Evolutionary conservation across 1,140 invertebrate species (phyloP).

Genomic region (Zaprionus lachaisei): DNA sequence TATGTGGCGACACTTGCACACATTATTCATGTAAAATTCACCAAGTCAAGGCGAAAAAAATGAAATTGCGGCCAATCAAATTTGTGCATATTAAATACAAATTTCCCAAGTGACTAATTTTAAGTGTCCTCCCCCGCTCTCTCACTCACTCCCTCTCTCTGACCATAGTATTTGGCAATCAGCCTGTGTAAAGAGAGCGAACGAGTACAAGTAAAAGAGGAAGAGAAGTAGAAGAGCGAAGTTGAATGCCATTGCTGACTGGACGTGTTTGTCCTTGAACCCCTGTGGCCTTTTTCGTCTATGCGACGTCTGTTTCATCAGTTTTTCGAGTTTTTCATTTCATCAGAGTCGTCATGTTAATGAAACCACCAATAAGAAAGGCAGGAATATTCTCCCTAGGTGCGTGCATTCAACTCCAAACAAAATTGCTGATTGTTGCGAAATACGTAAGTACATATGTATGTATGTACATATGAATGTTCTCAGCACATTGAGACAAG

Average conservation of each 20-base stretch:
- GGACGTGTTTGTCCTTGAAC: constrained; percentile 57
- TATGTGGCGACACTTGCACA: constrained; percentile 36
- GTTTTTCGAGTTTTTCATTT: constrained; percentile 5
- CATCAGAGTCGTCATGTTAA: background rate
- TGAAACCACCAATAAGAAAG: background rate
- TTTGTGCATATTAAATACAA: constrained; percentile 21
- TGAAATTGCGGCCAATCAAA: constrained; percentile 18
- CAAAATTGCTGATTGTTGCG: constrained; percentile 49
- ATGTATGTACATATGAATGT: constrained; percentile 23
- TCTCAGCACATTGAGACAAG: constrained; percentile 48
- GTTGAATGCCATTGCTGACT: constrained; percentile 55
- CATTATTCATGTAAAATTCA: constrained; percentile 14
- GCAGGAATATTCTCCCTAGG: background rate
- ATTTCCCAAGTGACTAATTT: constrained; percentile 53
- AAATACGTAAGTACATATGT: constrained; percentile 35
- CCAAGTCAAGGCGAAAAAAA: background rate
- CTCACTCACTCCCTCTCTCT: background rate
- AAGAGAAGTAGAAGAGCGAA: constrained; percentile 8
- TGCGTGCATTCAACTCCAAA: constrained; percentile 51
- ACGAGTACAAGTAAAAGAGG: background rate
- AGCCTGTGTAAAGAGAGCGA: constrained; percentile 7
- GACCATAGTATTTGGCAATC: constrained; percentile 9
- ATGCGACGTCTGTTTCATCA: constrained; percentile 1
- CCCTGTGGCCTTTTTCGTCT: constrained; percentile 32
- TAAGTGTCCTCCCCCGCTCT: background rate